Conservation (phyloP, 2,797 vertebrate genomes). For the Callimico goeldii region DNA sequence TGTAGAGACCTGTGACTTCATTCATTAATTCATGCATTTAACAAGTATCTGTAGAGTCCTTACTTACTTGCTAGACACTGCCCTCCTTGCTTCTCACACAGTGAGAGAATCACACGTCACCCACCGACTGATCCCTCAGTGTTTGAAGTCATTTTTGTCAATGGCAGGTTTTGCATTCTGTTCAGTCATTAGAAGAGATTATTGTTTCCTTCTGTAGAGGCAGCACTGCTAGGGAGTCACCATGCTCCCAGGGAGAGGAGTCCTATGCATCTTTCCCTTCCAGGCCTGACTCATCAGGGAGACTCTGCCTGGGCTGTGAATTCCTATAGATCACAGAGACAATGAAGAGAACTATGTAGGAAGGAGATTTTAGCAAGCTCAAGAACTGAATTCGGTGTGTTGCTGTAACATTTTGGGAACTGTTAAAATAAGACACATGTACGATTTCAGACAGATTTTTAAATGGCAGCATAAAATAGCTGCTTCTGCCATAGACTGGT, state of each 20-base stretch:
- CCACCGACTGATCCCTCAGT: fast-evolving
- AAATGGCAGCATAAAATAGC: constrained; percentile 58
- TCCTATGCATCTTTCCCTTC: background rate
- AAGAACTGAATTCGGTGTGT: background rate
- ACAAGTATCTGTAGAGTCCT: background rate
- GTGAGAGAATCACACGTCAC: background rate
- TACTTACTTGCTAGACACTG: background rate
- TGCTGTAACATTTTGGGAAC: constrained; percentile 44
- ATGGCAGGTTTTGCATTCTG: background rate
- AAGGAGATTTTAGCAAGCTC: background rate
- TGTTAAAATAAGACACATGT: constrained; percentile 58
- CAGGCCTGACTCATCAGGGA: background rate
- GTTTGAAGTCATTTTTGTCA: background rate
- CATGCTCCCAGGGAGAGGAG: background rate
- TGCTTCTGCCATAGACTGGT: constrained; percentile 6
- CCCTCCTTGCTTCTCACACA: background rate
- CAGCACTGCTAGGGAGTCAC: background rate
- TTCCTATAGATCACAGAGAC: background rate
- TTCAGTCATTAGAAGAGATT: background rate
- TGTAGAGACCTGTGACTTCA: background rate
- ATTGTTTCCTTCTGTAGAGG: background rate
- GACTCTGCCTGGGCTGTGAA: background rate
- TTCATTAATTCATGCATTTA: background rate
- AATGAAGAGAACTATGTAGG: background rate
- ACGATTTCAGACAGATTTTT: constrained; percentile 38